A percentile compares a stretch with the other conserved stretches of the same genome.
Evolutionary conservation across 2,888 invertebrate genomes (phyloP).

Genomic region (Tanytarsus gracilentus): DNA sequence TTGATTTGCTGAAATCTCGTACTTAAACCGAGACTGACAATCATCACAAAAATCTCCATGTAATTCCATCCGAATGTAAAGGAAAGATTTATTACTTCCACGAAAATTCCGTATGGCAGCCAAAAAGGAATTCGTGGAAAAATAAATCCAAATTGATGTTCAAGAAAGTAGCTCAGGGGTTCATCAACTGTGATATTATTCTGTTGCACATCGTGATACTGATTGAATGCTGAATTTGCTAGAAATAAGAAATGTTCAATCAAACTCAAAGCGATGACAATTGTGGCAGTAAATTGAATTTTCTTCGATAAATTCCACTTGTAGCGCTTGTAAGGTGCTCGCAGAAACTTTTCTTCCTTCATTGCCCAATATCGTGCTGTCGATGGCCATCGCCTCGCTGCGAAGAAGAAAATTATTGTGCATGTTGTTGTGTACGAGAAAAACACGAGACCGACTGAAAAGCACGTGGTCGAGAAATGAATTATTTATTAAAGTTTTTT

Average conservation of each 20-base stretch:
- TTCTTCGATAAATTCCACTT: neutral
- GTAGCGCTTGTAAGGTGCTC: neutral
- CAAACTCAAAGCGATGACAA: neutral
- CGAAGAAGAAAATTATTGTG: constrained; percentile 40
- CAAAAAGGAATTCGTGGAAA: neutral
- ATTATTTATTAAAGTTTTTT: neutral
- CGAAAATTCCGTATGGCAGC: constrained; percentile 7
- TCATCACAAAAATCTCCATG: constrained; percentile 54
- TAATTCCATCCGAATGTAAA: constrained; percentile 58
- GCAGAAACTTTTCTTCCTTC: constrained; percentile 42
- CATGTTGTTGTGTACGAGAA: constrained; percentile 14
- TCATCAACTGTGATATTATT: neutral
- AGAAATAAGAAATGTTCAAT: neutral
- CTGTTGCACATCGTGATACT: neutral
- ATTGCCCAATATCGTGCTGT: constrained; percentile 45
- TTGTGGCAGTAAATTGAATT: neutral
- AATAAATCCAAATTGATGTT: constrained; percentile 3
- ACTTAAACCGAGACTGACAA: constrained; percentile 52
- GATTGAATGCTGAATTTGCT: constrained; percentile 2
- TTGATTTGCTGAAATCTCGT: constrained; percentile 52
- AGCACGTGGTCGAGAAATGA: neutral
- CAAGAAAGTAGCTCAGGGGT: neutral
- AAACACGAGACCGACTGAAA: constrained; percentile 6
- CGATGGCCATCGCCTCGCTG: constrained; percentile 48
- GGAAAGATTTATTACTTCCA: constrained; percentile 36